Evolutionary conservation across 2,888 invertebrate species (phyloP).

Genomic region (Sacculina carcini): DNA sequence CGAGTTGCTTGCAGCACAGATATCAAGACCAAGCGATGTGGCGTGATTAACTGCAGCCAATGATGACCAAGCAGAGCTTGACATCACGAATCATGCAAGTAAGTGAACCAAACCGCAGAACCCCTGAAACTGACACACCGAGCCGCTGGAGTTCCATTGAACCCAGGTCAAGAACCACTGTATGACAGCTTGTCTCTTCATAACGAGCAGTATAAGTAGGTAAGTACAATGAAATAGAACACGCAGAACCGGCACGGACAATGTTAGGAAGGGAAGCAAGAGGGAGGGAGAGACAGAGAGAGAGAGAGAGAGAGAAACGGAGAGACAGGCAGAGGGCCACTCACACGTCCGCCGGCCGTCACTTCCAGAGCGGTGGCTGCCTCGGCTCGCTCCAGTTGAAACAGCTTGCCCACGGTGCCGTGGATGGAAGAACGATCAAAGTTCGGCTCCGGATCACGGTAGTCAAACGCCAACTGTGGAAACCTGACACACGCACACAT

Average conservation of each 20-base stretch:
- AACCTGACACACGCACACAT: slow-evolving; percentile 8
- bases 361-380: slow-evolving; percentile 56
- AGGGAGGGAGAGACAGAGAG: not conserved
- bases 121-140: no score
- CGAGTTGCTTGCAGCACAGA: no score
- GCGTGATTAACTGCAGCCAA: no score
- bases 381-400: slow-evolving; percentile 39
- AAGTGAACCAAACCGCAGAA: no score
- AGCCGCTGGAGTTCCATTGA: no score
- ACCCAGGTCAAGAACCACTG: not conserved
- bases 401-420: slow-evolving; percentile 53
- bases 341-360: slow-evolving; percentile 55
- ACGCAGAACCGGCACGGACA: not conserved
- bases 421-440: slow-evolving; percentile 36
- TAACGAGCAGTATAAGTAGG: not conserved
- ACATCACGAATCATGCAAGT: no score
- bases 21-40: no score
- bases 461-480: slow-evolving; percentile 33
- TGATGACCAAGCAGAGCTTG: no score
- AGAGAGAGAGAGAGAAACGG: not conserved
- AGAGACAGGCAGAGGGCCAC: slow-evolving; percentile 14
- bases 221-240: not conserved
- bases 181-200: not conserved
- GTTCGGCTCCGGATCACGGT: slow-evolving; percentile 44
- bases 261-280: not conserved